Base-by-base conservation (phyloP, 1,140 invertebrate genomes). In the Frieseomelitta varia region DNA sequence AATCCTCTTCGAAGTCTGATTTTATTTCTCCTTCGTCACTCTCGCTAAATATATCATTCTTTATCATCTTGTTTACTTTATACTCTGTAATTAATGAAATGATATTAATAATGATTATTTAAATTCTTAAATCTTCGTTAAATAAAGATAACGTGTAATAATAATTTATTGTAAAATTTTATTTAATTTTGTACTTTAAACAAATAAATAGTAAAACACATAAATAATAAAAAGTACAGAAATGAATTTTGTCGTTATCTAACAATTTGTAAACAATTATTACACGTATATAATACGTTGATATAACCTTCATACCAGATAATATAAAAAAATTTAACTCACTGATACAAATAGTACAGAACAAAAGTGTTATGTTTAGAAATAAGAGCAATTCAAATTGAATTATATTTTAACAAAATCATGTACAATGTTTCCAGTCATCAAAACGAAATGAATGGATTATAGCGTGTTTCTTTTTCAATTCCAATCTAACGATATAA, bases 11-110 rank as follows among this genome's bases (percentile, higher is more conserved):
- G 30, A 90, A 87, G 14, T 92, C 87, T 2, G 80, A 83, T 51
- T 89, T 80, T 58, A 87, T 69, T 77, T 91, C 87, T 55, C 81
- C 87, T 55, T 91, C 90, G 21, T 91, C 88, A 74, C 85, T 87
- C 55, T 90, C 89, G 63, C 76, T 84, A 51, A 56, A 27, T 39
- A 56, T 76, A 75, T 76, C 65, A 34, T 27, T 67, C 6, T 86
- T 61, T 39, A 72, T 78, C 81, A 79, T 89, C 6, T 69, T 81
- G 30, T 56, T 61, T 27, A 10, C 4, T 67, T 58, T 12, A 4
- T 71, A 39, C 8, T 0, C 56, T 73, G 17, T 71, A 82, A 84
- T 30, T 2, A 82, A 27, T 53, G 53, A 73, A 51, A 58, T 58
- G 27, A 30, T 27, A 71, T 47, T 30, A 30, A 30, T 30, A 2